Evolutionary conservation across 1,140 invertebrate species (phyloP), one percentile per base, ranked within the genome.

Genomic region (Brachionus koreanus): DNA sequence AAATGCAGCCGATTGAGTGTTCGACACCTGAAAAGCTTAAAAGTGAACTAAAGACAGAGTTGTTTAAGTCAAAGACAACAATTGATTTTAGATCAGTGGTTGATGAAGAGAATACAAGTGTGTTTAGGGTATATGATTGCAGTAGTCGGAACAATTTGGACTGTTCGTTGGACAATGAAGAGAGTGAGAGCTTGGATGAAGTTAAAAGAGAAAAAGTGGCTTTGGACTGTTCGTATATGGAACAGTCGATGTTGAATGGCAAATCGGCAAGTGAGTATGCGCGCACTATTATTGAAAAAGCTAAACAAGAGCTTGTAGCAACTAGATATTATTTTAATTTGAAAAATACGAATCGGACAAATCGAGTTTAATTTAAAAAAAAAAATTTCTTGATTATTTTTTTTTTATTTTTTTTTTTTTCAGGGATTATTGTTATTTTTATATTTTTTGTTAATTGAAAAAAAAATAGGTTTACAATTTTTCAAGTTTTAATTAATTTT

Each of bases 111-210:
- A 57, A 57, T 57, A 7, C 6, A 7, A 25, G 19, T 7, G 65
- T 69, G 4, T 43, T 39, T 33, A 69, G 16, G 3, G 37, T 69
- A 16, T 69, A 69, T 10, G 65, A 69, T 16, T 69, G 33, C 9
- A 69, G 37, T 33, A 69, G 65, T 69, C n/a, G 35, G n/a, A 69
- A 69, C 16, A 69, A 69, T 69, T 69, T 69, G 37, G 65, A 69
- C 37, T 69, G 65, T 69, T 69, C 65, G 16, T 5, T 16, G 7
- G 65, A 69, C 0, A 23, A 16, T 16, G 25, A 65, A 5, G 61
- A 65, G 2, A 35, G 10, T 16, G n/a, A 46, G 10, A 46, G n/a
- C 43, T 10, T 12, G n/a, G 5, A 12, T n/a, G n/a, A 46, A 46
- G n/a, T 12, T 46, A 46, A 46, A 2, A 46, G n/a, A 12, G 6